phyloP scores from a whole-genome alignment of 2,888 invertebrate genomes.

The Cetonia aurata region DNA sequence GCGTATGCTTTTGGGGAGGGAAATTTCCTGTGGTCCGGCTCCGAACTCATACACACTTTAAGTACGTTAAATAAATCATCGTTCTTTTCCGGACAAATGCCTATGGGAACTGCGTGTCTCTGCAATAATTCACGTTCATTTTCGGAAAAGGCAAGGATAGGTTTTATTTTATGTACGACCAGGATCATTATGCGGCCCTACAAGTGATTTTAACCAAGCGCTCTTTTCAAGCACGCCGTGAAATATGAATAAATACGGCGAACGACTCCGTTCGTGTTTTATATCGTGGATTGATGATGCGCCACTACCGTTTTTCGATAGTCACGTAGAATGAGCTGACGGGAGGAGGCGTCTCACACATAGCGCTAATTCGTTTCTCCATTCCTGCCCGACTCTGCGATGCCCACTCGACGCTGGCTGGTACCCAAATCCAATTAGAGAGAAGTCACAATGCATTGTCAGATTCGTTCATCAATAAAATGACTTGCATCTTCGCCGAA shows the following conservation, averaged over 20 bases:
- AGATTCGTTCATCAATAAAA: constrained; percentile 61
- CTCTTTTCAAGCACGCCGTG: no score
- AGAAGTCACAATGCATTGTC: constrained; percentile 63
- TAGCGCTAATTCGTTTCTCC: constrained; percentile 61
- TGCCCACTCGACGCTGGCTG: constrained; percentile 50
- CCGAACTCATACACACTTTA: constrained; percentile 23
- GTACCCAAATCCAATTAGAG: constrained; percentile 64
- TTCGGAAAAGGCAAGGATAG: not conserved
- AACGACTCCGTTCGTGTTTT: no score
- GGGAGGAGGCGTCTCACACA: constrained; percentile 36
- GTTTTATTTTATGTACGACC: no score
- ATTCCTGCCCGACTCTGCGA: constrained; percentile 40
- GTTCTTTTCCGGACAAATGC: constrained; percentile 32
- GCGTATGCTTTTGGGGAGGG: constrained; percentile 11
- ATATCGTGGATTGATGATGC: constrained; percentile 20
- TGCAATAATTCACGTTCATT: constrained; percentile 6
- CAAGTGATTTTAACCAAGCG: no score
- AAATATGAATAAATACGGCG: no score
- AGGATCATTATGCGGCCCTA: no score
- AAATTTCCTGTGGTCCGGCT: constrained; percentile 28
- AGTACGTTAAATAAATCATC: constrained; percentile 37
- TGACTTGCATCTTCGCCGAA: constrained; percentile 60
- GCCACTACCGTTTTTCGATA: constrained; percentile 12
- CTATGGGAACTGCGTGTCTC: not conserved
- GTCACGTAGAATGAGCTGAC: constrained; percentile 18